Conservation (phyloP, 2,797 vertebrate genomes). For the Tokudaia tokunoshimensis region DNA sequence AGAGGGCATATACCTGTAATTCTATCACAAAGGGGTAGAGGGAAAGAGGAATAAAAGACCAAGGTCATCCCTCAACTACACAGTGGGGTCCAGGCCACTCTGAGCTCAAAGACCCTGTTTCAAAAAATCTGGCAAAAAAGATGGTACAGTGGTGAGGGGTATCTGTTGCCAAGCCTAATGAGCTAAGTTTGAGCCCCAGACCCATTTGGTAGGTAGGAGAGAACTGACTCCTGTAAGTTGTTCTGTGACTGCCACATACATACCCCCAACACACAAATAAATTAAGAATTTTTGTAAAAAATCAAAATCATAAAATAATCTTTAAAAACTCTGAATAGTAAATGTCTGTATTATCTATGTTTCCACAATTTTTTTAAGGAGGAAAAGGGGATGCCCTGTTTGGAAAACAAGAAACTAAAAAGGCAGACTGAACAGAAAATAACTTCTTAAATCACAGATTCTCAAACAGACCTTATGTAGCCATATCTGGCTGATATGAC, state of each 20-base stretch:
- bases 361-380: not conserved
- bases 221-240: not conserved
- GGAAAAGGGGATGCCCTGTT: not conserved
- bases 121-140: not conserved
- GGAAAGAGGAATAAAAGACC: not conserved
- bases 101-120: not conserved
- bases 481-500: not conserved
- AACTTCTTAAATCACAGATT: not conserved
- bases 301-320: not conserved
- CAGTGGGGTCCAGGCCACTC: not conserved
- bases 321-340: not conserved
- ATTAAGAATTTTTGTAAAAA: not conserved
- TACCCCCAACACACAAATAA: not conserved
- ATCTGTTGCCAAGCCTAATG: not conserved
- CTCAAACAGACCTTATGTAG: not conserved
- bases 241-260: not conserved
- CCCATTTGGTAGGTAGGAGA: not conserved
- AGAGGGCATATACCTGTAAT: not conserved
- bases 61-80: not conserved
- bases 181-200: not conserved
- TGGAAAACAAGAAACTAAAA: not conserved
- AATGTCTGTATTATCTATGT: not conserved
- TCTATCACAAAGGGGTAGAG: not conserved
- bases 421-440: not conserved
- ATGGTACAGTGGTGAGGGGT: not conserved